Conservation (phyloP, 2,113 vertebrate genomes). For the Sprattus sprattus region DNA sequence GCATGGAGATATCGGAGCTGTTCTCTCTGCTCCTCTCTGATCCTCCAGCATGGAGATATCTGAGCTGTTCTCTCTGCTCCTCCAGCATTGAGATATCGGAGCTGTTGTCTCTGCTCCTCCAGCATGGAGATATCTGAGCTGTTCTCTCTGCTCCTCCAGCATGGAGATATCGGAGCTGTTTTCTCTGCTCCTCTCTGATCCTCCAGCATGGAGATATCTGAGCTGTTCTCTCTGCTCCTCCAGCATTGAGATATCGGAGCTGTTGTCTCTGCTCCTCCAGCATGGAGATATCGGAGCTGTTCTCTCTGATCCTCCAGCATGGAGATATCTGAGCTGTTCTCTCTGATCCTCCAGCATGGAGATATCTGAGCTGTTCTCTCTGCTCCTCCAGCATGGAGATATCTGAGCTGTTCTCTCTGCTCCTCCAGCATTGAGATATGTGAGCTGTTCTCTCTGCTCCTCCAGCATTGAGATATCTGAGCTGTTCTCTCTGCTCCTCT, state of each 20-base stretch:
- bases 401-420: conserved; percentile 47
- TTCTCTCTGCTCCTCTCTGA: conserved; percentile 33
- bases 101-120: conserved; percentile 38
- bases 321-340: conserved; percentile 46
- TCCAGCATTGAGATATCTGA: conserved; percentile 34
- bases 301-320: conserved; percentile 25
- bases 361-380: conserved; percentile 47
- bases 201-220: conserved; percentile 36
- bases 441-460: conserved; percentile 43
- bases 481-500: conserved; percentile 38
- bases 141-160: conserved; percentile 35
- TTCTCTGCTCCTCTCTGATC: conserved; percentile 26
- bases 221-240: conserved; percentile 40
- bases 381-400: not conserved
- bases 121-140: conserved; percentile 42
- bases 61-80: conserved; percentile 43
- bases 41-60: conserved; percentile 28
- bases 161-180: conserved; percentile 44
- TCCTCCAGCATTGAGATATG: conserved; percentile 28
- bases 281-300: conserved; percentile 43
- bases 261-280: conserved; percentile 35
- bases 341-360: not conserved
- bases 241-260: conserved; percentile 42
- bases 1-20: conserved; percentile 42
- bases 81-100: conserved; percentile 38